A percentile compares a stretch with the other conserved stretches of the same genome.
These are phyloP conservation scores for Maniola hyperantus DNA, from an alignment of 2,888 invertebrate species.

Conservation along the genomic window DNA sequence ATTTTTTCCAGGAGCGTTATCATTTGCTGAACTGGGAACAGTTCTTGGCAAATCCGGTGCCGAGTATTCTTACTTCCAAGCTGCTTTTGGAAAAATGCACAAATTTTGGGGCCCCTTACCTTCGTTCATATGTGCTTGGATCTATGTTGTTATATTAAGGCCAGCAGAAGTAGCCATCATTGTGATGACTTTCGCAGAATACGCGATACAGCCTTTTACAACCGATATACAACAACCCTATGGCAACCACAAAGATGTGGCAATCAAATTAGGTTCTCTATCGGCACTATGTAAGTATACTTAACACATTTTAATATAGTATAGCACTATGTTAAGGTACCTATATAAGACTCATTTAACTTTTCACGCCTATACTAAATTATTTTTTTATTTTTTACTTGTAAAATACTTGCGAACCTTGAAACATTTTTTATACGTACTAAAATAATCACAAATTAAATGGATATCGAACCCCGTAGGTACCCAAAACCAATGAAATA, in stretches of 20 bases:
- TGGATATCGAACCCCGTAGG: no score
- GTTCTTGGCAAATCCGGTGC: slow-evolving; percentile 91
- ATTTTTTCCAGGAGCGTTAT: slow-evolving; percentile 85
- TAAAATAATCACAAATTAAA: no score
- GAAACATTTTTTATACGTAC: no score
- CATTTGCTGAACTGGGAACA: slow-evolving; percentile 91
- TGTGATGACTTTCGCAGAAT: slow-evolving; percentile 89
- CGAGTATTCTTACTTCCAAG: slow-evolving; percentile 90
- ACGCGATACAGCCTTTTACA: slow-evolving; percentile 86
- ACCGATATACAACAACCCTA: slow-evolving; percentile 55
- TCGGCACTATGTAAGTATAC: slow-evolving; percentile 85
- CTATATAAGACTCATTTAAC: no score
- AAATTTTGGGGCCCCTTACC: slow-evolving; percentile 88
- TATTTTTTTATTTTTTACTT: no score
- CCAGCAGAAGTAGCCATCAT: slow-evolving; percentile 91
- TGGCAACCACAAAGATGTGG: slow-evolving; percentile 64
- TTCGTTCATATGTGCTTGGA: slow-evolving; percentile 90
- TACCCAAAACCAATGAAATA: no score
- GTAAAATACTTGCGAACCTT: no score
- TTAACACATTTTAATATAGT: no score
- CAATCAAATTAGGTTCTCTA: slow-evolving; percentile 85
- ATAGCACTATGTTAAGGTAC: no score
- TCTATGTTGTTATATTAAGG: slow-evolving; percentile 87
- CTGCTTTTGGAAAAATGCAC: slow-evolving; percentile 87
- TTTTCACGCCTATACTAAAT: no score